Base-by-base conservation (phyloP, 92 coral and sea anemone species). In the Anthopleura xanthogrammica region DNA sequence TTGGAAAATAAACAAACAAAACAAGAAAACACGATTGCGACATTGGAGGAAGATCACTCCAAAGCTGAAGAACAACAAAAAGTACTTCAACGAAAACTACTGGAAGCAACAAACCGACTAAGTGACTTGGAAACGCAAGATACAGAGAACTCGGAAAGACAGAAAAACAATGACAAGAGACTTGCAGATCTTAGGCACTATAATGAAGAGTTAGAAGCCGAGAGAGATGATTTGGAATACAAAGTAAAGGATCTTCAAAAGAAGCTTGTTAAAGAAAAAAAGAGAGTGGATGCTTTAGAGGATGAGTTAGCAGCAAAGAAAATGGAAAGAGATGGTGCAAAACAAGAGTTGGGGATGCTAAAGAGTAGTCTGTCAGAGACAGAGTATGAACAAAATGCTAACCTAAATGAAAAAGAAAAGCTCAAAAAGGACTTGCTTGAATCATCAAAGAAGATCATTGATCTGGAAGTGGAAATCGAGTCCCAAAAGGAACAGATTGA, bases 1-100 rank as follows among this genome's bases (percentile, higher is more conserved):
- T 66, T 91, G 46, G 88, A 87, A 79, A 89, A 71, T 68, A 90
- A 93, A 72, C 84, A 86, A 17, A 75, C 86, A 66, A 77, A 75
- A 60, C 82, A 91, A 3, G 91, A 91, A 60, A 85, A 80, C 40
- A 82, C 82, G 39, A 57, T 93, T 79, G 77, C 87, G 3, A 83
- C 85, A 3, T 81, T 93, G 52, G 93, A 93, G 80, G 85, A 84
- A 82, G 91, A 88, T 6, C 90, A 87, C 29, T 89, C 86, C 46
- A 80, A 80, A 52, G 89, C 90, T 36, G 91, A 86, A 48, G 89
- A 87, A 66, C 90, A 91, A 81, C 95, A 91, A 56, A 92, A 91
- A 56, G 42, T 79, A 29, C 86, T 93, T 19, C 97, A 93, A 41
- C 85, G 90, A 77, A 84, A 88, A 82, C 84, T 91, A 11, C 64